Evolutionary conservation across 2,113 vertebrate species (phyloP), one percentile per base, ranked within the genome.

Genomic region (Burhinus oedicnemus): DNA sequence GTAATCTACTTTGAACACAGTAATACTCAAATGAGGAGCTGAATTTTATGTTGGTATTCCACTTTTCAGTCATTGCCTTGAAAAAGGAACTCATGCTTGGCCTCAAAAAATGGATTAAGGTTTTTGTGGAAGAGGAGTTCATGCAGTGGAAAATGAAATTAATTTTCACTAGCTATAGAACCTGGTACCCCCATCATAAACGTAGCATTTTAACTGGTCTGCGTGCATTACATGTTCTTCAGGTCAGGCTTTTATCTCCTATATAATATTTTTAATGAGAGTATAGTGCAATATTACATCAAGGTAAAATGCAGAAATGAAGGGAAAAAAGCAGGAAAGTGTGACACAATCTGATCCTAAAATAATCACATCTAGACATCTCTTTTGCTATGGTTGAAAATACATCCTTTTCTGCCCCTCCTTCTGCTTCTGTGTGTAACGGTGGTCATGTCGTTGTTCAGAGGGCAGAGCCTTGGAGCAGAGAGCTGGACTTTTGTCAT

Each of bases 391-490:
- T 1, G 6, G 22, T 32, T 64, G 34, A 45, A 75, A 70, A 38
- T 57, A 5, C 11, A 1, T 36, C 3, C 32, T 66, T 45, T 82
- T 30, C 47, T 40, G 6, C 69, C 68, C 16, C 68, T 72, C 40
- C n/a, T 92, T 3, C 55, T 52, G 27, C 27, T 45, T 34, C 60
- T 57, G 3, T 22, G 54, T 32, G 23, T 32, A 21, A 9, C 34
- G 7, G 15, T 2, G 30, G 27, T 40, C n/a, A n/a, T n/a, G n/a
- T n/a, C n/a, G 12, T 26, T 6, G 0, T 55, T 2, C 52, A 6
- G 55, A 30, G 77, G 71, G 17, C 75, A 42, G 40, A 61, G 42
- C 27, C 52, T 45, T 29, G 12, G 44, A 68, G 27, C 32, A 36
- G 34, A 58, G 29, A 16, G 14, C 6, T 70, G 69, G 38, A 12